Base-by-base conservation (phyloP, 2,888 invertebrate species). In the Ernsta delagoae region DNA sequence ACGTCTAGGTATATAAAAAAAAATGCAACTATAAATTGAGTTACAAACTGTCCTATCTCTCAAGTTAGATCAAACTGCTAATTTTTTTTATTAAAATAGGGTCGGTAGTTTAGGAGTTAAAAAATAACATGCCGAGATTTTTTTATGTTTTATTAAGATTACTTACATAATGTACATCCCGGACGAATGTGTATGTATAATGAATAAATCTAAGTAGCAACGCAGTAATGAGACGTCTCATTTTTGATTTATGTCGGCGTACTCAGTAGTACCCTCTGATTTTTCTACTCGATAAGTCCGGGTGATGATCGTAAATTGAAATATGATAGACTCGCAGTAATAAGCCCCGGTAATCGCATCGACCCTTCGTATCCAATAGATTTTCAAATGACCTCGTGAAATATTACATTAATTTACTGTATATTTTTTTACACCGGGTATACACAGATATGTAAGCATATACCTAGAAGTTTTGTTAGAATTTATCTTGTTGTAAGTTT, bases 281-380 rank as follows among this genome's bases (percentile, higher is more conserved):
- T 91, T 92, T 93, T 92, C 87, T 89, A 84, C 89, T 86, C 91
- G 87, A 91, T 93, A 92, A 92, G 87, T 83, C 84, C 77, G 87
- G 84, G 85, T 90, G 91, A 89, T 85, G 92, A 89, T 92, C 92
- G 86, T 92, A 93, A 93, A 92, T 93, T 93, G 93, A 93, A 93
- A 93, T 90, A 93, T 92, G 93, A 93, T 92, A 91, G 91, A 93
- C 90, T 90, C 85, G 79, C 83, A 83, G 85, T 92, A 92, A 91
- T 92, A 88, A 91, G 90, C 87, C 75, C 75, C 75, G 77, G 83
- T 88, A 89, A 89, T 89, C 85, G 81, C 82, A 82, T 84, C 87
- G 86, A 86, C 91, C 91, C 86, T 84, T 78, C 83, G 75, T 78
- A 39, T 39, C 39, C 7, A 76, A 64, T 75, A 73, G 74, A 74